Base-by-base conservation (phyloP, 2,113 vertebrate species). In the Upupa epops region DNA sequence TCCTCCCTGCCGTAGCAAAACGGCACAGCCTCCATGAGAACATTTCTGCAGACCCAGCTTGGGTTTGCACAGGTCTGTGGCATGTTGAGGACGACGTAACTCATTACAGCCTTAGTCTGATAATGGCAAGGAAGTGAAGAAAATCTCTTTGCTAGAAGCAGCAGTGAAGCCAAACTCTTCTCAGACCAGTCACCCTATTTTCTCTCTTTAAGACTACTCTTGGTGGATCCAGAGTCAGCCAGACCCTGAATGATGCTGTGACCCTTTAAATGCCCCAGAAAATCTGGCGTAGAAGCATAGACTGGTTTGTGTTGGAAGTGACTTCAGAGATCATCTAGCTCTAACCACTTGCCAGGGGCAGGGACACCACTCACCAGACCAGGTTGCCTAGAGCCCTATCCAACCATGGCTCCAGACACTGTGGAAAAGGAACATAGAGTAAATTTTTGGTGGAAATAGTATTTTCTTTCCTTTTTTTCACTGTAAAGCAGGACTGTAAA, bases 131-230 rank as follows among this genome's bases (percentile, higher is more conserved):
- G 28, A 69, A 22, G 7, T 31, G 22, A 61, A 14, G 63, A 58
- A 37, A 7, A 17, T 6, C 36, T 72, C n/a, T 24, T 37, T 60
- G 22, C 6, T 36, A 52, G 28, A 48, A 36, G 24, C 6, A 8
- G 15, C 20, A 28, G 19, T 31, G 59, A 56, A 54, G 17, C 29
- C 37, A 78, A 17, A 3, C 17, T 54, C 32, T 51, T 68, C 14
- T 75, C 48, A 51, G 2, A 17, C 22, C 1, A 0, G 4, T 18
- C 55, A 52, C 29, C 49, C 21, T 0, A 0, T 45, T 68, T 68
- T 64, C 54, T 46, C 40, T 52, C 46, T 51, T n/a, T 72, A 58
- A 34, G 26, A 15, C 22, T 11, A 8, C 40, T 37, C 17, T 24
- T 74, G 18, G 13, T 40, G n/a, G 18, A 61, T 21, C 16, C 21